phyloP scores from a whole-genome alignment of 2,797 vertebrate species.

The Lagodon rhomboides region DNA sequence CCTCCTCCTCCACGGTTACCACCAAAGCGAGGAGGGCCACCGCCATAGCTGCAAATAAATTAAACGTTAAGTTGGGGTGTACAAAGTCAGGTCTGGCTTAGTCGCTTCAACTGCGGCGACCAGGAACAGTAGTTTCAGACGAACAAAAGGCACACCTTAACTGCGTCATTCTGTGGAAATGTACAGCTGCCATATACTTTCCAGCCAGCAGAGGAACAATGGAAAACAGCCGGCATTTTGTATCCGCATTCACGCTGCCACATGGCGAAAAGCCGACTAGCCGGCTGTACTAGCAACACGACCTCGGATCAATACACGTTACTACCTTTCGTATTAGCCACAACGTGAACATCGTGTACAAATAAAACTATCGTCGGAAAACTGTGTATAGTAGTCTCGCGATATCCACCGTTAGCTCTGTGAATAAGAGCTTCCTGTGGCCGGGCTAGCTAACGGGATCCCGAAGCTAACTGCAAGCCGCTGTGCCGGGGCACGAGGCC shows the following conservation, averaged over 20 bases:
- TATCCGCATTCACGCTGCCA: slow-evolving; percentile 73
- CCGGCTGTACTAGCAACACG: slow-evolving; percentile 33
- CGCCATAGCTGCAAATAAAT: slow-evolving; percentile 84
- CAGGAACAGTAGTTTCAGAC: not conserved
- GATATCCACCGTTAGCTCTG: fast-evolving
- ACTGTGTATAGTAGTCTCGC: fast-evolving
- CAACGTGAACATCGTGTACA: fast-evolving
- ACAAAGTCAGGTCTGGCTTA: fast-evolving
- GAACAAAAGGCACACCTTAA: fast-evolving
- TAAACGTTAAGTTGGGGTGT: not conserved
- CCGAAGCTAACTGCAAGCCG: slow-evolving; percentile 48
- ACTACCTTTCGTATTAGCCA: no score
- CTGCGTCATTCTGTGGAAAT: slow-evolving; percentile 63
- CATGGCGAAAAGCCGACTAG: slow-evolving; percentile 77
- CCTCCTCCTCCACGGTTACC: slow-evolving; percentile 86
- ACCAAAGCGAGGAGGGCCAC: slow-evolving; percentile 94
- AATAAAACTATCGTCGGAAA: no score
- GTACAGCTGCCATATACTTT: slow-evolving; percentile 77
- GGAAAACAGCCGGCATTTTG: slow-evolving; percentile 86
- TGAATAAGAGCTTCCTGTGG: fast-evolving
- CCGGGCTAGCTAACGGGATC: not conserved
- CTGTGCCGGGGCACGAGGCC: slow-evolving; percentile 75
- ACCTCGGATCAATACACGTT: not conserved
- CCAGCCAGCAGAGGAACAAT: slow-evolving; percentile 81
- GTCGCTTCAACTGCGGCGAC: fast-evolving